A percentile compares a stretch with the other conserved stretches of the same genome.
These are phyloP conservation scores for Hylaea fasciaria DNA, from an alignment of 2,888 invertebrate species.

Conservation along the genomic window DNA sequence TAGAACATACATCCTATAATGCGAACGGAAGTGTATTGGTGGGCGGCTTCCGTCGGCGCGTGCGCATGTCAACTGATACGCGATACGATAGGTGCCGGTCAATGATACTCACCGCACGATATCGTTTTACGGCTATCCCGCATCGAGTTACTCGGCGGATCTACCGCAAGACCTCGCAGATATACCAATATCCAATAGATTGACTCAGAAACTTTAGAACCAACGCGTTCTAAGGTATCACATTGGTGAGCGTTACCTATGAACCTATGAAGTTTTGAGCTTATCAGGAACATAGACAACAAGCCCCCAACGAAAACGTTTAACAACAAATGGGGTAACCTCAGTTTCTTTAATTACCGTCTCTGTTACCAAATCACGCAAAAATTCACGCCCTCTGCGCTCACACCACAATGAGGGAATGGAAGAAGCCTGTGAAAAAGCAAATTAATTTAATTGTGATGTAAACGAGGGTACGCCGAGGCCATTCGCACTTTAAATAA, in stretches of 20 bases:
- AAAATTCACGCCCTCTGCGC: constrained; percentile 79
- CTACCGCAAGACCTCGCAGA: constrained; percentile 40
- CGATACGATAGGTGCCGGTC: constrained; percentile 41
- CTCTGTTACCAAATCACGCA: constrained; percentile 81
- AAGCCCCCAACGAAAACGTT: constrained; percentile 71
- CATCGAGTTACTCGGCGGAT: constrained; percentile 52
- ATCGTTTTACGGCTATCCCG: constrained; percentile 57
- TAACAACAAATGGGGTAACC: constrained; percentile 79
- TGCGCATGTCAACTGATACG: constrained; percentile 66
- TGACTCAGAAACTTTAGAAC: constrained; percentile 16
- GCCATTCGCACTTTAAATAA: constrained; percentile 73
- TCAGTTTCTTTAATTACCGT: constrained; percentile 80
- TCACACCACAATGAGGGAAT: constrained; percentile 77
- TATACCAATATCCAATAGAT: constrained; percentile 26
- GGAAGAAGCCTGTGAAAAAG: constrained; percentile 83
- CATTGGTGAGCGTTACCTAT: constrained; percentile 21
- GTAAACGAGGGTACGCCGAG: constrained; percentile 79
- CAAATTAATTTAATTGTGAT: constrained; percentile 84
- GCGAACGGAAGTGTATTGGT: constrained; percentile 63
- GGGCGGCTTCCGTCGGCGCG: constrained; percentile 76
- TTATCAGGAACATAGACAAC: constrained; percentile 60
- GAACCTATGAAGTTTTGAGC: constrained; percentile 51
- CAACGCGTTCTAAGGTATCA: constrained; percentile 8
- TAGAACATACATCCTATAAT: constrained; percentile 54
- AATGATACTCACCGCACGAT: constrained; percentile 53